Percentiles rank a stretch among this genome's conserved stretches.
These are phyloP conservation scores for Vanessa cardui DNA, from an alignment of 2,888 invertebrate species.

Conservation along the genomic window DNA sequence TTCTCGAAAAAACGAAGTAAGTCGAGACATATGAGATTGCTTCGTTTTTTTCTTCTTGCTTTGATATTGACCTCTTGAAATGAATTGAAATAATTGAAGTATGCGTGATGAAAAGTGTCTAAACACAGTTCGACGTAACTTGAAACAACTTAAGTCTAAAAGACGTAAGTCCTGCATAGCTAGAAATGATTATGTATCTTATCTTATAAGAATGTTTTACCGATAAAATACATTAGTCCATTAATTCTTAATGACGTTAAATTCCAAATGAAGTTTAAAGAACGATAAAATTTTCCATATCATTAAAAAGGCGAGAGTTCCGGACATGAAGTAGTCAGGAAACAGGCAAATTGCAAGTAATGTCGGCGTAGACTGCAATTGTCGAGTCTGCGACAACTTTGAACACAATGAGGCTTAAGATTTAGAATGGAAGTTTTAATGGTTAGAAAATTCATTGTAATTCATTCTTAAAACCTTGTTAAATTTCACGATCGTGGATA, in stretches of 20 bases:
- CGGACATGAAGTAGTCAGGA: constrained; percentile 33
- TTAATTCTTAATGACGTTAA: neutral
- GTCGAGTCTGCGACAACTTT: constrained; percentile 44
- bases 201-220: too few species aligned
- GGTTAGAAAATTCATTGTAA: constrained; percentile 33
- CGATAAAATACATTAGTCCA: too few species aligned
- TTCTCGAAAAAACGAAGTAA: too few species aligned
- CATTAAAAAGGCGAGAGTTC: constrained; percentile 34
- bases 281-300: constrained; percentile 29
- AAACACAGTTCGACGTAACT: too few species aligned
- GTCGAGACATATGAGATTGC: too few species aligned
- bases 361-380: constrained; percentile 47
- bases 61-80: too few species aligned
- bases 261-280: constrained; percentile 18
- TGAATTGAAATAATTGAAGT: too few species aligned
- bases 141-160: too few species aligned
- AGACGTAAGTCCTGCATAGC: too few species aligned
- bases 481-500: constrained; percentile 14
- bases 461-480: constrained; percentile 25
- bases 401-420: constrained; percentile 32
- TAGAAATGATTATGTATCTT: too few species aligned
- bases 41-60: too few species aligned
- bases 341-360: constrained; percentile 55
- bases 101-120: too few species aligned
- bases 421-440: constrained; percentile 37